Base-by-base conservation (phyloP, 2,797 vertebrate genomes). In the Poeciliopsis presidionis region DNA sequence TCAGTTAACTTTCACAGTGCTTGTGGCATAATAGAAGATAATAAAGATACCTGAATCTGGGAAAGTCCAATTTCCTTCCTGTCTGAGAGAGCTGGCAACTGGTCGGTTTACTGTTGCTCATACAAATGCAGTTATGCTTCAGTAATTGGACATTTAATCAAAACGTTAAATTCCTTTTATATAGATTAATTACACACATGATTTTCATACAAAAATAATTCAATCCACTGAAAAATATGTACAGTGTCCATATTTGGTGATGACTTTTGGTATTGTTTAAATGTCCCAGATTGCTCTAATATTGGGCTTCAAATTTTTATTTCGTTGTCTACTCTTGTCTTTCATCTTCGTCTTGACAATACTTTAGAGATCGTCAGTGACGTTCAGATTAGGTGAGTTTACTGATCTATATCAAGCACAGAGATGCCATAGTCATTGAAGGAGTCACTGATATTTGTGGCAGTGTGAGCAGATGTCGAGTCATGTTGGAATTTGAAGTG, bases 1-100 rank as follows among this genome's bases (percentile, higher is more conserved):
- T 45, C 70, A 67, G 67, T 67, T 74, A 30, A 51, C 69, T 81
- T 83, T 83, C 81, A 63, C 80, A 70, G 74, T 73, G 80, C 81
- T 67, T 74, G 76, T 89, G 88, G 92, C 81, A 86, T 92, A 84
- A 91, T 88, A 73, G 81, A 90, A 91, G 88, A 85, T 92, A 91
- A 91, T 88, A 69, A 75, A 74, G 80, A 89, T 82, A 89, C 80
- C 77, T 89, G 89, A 91, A 82, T 79, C 85, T 81, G 7, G 85
- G 86, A 87, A 78, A 73, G 55, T 65, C 78, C 90, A 91, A 93
- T 89, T 92, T 81, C 63, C 76, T 82, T 83, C 86, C 74, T 65
- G 43, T 83, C 81, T 81, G 82, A 76, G 80, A 47, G 22, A 77
- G 46, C 81, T 76, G 75, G 30, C 80, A 77, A 76, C 87, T 39